A percentile compares a stretch with the other conserved stretches of the same genome.
Conservation (phyloP, 2,113 vertebrate genomes). For the Ploceus nigricollis region DNA sequence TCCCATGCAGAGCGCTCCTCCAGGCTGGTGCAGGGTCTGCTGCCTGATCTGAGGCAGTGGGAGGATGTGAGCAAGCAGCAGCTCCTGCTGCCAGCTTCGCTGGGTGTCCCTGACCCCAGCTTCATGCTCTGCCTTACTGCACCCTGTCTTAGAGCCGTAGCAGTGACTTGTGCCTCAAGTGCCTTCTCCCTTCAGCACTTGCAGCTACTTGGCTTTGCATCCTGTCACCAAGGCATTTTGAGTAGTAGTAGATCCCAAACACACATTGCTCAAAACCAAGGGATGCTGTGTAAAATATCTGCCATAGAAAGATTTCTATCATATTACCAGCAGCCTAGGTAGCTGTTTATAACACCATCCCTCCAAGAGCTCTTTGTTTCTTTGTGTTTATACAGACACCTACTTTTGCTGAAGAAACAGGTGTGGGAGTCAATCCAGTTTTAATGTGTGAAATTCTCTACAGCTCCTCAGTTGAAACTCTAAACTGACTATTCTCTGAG, state of each 20-base stretch:
- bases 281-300: background rate
- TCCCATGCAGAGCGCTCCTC: background rate
- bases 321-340: background rate
- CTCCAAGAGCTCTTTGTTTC: background rate
- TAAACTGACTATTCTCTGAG: constrained; percentile 7
- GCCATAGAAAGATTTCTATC: background rate
- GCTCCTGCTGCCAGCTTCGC: background rate
- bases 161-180: background rate
- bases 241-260: background rate
- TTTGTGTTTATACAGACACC: background rate
- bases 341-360: background rate
- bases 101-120: background rate
- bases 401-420: background rate
- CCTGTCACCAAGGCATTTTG: background rate
- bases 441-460: background rate
- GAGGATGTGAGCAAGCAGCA: background rate
- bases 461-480: background rate
- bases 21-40: background rate
- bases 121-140: background rate
- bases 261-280: background rate
- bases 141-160: background rate
- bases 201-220: background rate
- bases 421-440: background rate
- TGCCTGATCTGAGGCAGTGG: background rate
- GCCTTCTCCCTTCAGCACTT: background rate